Evolutionary conservation across 2,113 vertebrate species (phyloP).

Genomic region (Seriola rivoliana): DNA sequence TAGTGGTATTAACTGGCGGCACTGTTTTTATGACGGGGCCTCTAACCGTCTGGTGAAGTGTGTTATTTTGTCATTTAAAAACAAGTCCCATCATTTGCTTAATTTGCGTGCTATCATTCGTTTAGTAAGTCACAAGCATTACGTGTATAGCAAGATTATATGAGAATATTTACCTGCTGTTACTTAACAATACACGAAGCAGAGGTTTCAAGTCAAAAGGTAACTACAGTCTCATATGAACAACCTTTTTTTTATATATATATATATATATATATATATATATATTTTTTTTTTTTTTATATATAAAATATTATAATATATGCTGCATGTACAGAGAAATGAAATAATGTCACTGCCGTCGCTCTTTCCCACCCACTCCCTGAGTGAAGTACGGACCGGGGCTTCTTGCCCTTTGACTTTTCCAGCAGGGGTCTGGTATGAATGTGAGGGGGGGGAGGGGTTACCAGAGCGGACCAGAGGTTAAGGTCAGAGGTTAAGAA

Average conservation of each 20-base stretch:
- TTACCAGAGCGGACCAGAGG: slow-evolving; percentile 28
- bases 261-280: no score
- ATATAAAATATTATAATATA: slow-evolving; percentile 10
- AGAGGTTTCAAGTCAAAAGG: slow-evolving; percentile 14
- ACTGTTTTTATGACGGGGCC: no score
- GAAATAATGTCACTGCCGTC: background rate
- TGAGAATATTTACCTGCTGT: background rate
- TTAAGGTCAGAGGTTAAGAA: background rate
- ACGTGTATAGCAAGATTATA: background rate
- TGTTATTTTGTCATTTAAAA: background rate
- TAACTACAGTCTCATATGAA: slow-evolving; percentile 2
- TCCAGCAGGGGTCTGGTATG: background rate
- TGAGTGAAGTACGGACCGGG: slow-evolving; percentile 9
- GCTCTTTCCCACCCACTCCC: background rate
- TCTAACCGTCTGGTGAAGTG: background rate
- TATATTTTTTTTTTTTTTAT: background rate
- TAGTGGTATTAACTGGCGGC: no score
- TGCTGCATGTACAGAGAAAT: background rate
- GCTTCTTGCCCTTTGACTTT: slow-evolving; percentile 31
- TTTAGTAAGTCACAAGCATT: slow-evolving; percentile 13
- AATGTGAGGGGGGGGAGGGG: background rate
- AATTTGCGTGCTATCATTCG: background rate
- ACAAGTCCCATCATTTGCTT: slow-evolving; percentile 8
- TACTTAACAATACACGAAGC: background rate
- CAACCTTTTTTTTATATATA: background rate